phyloP scores from a whole-genome alignment of 1,140 invertebrate genomes.

The Contarinia nasturtii region DNA sequence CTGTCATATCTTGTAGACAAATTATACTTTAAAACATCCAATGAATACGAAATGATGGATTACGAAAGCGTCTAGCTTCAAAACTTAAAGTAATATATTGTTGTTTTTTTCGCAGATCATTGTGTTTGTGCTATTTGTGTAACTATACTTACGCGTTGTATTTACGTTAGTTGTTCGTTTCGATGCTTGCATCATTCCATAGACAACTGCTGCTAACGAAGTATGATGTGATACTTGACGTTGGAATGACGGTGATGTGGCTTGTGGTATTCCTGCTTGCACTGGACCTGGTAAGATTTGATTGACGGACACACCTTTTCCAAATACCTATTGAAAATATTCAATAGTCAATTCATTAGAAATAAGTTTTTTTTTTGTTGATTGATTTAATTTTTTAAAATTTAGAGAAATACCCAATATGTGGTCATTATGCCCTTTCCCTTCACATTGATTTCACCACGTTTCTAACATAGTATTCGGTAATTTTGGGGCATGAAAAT shows the following conservation, averaged over 20 bases:
- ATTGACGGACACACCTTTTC: conserved; percentile 30
- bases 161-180: conserved; percentile 36
- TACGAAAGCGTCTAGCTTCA: too few species aligned
- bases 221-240: conserved; percentile 53
- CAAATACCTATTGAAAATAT: too few species aligned
- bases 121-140: background rate
- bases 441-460: conserved; percentile 76
- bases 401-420: too few species aligned
- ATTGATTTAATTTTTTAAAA: too few species aligned
- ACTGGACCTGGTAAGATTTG: conserved; percentile 19
- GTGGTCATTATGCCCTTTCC: conserved; percentile 93
- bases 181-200: conserved; percentile 63
- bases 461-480: too few species aligned
- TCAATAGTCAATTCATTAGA: too few species aligned
- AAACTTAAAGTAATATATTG: too few species aligned
- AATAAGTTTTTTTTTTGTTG: too few species aligned
- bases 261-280: conserved; percentile 17
- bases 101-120: background rate
- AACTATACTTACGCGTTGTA: conserved; percentile 22
- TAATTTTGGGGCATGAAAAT: too few species aligned
- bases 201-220: conserved; percentile 68
- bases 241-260: conserved; percentile 26
- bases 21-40: too few species aligned
- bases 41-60: too few species aligned
- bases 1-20: background rate